Conservation (phyloP, 1,140 invertebrate species). For the Pinna nobilis region DNA sequence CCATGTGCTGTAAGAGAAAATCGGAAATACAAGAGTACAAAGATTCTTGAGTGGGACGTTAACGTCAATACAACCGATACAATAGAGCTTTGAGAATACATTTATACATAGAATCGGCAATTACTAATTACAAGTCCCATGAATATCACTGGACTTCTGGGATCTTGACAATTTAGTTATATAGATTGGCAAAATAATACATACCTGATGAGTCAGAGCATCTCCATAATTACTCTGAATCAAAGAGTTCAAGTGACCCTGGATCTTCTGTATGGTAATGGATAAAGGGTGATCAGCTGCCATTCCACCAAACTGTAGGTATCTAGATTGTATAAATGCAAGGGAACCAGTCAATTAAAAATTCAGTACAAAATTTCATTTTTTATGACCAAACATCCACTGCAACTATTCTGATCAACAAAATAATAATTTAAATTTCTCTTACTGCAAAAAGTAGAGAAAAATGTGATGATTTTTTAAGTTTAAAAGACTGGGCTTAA, state of each 20-base stretch:
- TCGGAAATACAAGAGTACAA: too few species aligned
- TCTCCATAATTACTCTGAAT: slow-evolving; percentile 40
- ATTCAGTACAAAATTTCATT: background rate
- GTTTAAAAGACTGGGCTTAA: too few species aligned
- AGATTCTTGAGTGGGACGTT: too few species aligned
- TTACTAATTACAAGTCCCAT: too few species aligned
- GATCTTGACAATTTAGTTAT: background rate
- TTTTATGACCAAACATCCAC: background rate
- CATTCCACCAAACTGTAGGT: slow-evolving; percentile 18
- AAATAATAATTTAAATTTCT: too few species aligned
- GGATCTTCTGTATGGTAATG: slow-evolving; percentile 13
- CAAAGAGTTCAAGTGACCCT: slow-evolving; percentile 35
- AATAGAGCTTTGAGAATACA: too few species aligned
- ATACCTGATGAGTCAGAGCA: slow-evolving; percentile 45
- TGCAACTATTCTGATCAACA: background rate
- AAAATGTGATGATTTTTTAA: too few species aligned
- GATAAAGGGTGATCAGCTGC: slow-evolving; percentile 6
- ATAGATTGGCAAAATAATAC: background rate
- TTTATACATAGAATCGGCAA: too few species aligned
- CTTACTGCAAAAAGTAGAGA: too few species aligned
- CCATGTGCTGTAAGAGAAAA: slow-evolving; percentile 80
- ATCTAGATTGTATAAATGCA: slow-evolving; percentile 1
- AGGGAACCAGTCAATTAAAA: background rate
- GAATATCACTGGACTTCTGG: too few species aligned
- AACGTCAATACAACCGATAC: too few species aligned